Evolutionary conservation across 2,888 invertebrate species (phyloP), one percentile per base, ranked within the genome.

Genomic region (Fabriciana adippe): DNA sequence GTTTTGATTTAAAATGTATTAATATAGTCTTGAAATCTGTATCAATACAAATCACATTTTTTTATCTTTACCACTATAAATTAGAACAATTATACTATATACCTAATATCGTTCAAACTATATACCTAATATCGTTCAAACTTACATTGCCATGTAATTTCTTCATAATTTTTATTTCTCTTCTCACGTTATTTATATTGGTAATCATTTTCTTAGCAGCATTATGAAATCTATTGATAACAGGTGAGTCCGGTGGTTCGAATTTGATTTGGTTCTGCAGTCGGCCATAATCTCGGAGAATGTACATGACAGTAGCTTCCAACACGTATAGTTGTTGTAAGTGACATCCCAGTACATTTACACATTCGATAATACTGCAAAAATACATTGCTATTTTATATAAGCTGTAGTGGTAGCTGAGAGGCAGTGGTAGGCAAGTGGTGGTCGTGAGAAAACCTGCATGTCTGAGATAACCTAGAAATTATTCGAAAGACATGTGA

Each of bases 281-380:
- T 64, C 76, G 83, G 35, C 76, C 80, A 67, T 86, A 85, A 73
- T 93, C 90, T 8, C 93, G 86, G 48, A 90, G 79, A n/a, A 93
- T 84, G 75, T 93, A 95, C 59, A 89, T 88, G 60, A 95, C 78
- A 48, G 94, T 93, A 1, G 94, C 90, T 77, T 94, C 93, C 81
- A 95, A 89, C 55, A 94, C 87, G 69, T 92, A 92, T 51, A 94
- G 77, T 78, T 95, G 95, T 77, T 94, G 93, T 15, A 94, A 83
- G 56, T 93, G 92, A 35, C 92, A 92, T 50, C 94, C 90, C 59
- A 95, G 75, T 26, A 93, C 83, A 50, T 90, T 85, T 65, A 94
- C 83, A 66, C 94, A 93, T 76, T 94, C 93, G 63, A 93, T 77
- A 50, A 94, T 90, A 73, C 94, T 95, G 83, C 66, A 93, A 90